Evolutionary conservation across 2,113 vertebrate genomes (phyloP), one percentile per base, ranked within the genome.

Genomic region (Pygoscelis adeliae): DNA sequence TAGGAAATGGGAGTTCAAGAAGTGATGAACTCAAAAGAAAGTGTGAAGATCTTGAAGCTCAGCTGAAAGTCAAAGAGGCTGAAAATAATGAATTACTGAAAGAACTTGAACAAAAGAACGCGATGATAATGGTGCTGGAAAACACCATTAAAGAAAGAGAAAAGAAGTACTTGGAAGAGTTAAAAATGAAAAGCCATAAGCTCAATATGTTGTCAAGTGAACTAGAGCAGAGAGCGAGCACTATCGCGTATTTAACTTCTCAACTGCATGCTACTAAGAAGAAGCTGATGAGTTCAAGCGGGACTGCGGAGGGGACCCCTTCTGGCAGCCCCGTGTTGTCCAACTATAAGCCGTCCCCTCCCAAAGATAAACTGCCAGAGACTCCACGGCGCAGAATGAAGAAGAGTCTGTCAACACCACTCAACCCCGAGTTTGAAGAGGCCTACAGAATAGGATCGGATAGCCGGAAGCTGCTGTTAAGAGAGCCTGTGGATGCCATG

Each of bases 111-210:
- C 99, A 99, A 98, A 99, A 99, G 98, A 99, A 99, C 1, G 99
- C 99, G 0, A 98, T 98, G 98, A 99, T 99, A 90, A 98, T 98
- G 1, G 99, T 99, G 83, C 98, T 99, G 96, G 99, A 99, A 96
- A 99, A 99, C 98, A 99, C 99, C 4, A 98, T 99, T 73, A 99
- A 99, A 67, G 99, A 99, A 97, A 96, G 99, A 20, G 99, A 99
- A 97, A 99, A 98, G 98, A 99, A 99, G 97, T 99, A 99, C 93
- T 97, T 99, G 97, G 99, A 99, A 96, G 99, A 99, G 98, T 98
- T 99, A 17, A 99, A 99, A 97, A 98, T 99, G 94, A 99, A 99
- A 98, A 99, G 99, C 98, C 99, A 99, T 97, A 99, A 99, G 97
- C 97, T 99, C 93, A 99, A 98, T 12, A 97, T 99, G 98, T 94